Evolutionary conservation across 2,888 invertebrate species (phyloP).

Genomic region (Chrysodeixis includens): DNA sequence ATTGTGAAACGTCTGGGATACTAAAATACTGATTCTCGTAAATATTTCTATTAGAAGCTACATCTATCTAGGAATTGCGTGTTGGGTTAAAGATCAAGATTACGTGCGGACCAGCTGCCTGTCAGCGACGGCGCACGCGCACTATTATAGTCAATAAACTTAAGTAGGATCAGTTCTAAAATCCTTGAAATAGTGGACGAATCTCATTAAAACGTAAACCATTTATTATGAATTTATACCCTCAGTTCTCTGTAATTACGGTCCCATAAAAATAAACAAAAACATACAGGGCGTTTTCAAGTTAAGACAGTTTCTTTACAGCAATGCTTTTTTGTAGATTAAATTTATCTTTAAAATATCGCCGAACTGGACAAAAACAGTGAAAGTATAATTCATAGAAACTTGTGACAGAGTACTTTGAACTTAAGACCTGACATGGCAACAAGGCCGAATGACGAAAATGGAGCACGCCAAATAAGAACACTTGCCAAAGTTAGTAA

Average conservation of each 20-base stretch:
- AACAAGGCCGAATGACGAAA: background rate
- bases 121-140: constrained; percentile 15
- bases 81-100: constrained; percentile 49
- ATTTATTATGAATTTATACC: background rate
- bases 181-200: background rate
- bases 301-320: no score
- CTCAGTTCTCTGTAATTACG: background rate
- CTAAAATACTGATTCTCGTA: constrained; percentile 28
- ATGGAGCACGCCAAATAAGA: background rate
- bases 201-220: background rate
- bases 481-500: background rate
- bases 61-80: constrained; percentile 24
- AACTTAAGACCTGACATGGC: background rate
- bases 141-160: constrained; percentile 1
- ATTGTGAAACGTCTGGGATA: constrained; percentile 22
- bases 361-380: background rate
- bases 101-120: constrained; percentile 17
- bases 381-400: background rate
- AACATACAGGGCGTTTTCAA: no score
- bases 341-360: background rate
- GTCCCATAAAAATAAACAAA: no score
- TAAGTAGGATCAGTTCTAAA: constrained; percentile 1
- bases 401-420: background rate
- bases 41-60: constrained; percentile 31
- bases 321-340: background rate